Evolutionary conservation across 1,140 invertebrate genomes (phyloP), one percentile per base, ranked within the genome.

Genomic region (Alviniconcha marisindica): DNA sequence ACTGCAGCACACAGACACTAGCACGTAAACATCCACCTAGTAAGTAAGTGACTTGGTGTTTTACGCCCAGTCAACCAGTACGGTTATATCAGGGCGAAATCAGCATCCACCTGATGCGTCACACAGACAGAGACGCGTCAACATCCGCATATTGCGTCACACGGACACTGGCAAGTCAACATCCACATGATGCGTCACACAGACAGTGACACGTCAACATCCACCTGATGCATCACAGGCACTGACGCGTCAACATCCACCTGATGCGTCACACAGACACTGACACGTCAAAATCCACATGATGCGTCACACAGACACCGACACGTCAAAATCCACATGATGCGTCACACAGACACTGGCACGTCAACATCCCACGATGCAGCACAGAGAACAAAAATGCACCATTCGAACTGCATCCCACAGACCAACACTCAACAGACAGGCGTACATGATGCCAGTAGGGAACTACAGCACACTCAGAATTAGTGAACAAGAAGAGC

Each of bases 1-100:
- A 90, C 91, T 92, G 83, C 44, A 88, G 86, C 77, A 44, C 51
- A 63, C 76, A 83, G 31, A 44, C 12, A 15, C 33, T 71, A 18
- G 42, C 5, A 42, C 38, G 14, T 71, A 28, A 78, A 69, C 44
- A 48, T 18, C 5, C 44, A 48, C 44, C 5, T 48, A 48, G 7
- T 10, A 7, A 63, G n/a, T n/a, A n/a, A n/a, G n/a, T n/a, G n/a
- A n/a, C n/a, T n/a, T n/a, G n/a, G n/a, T n/a, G n/a, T n/a, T n/a
- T n/a, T n/a, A n/a, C n/a, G n/a, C n/a, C n/a, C n/a, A n/a, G n/a
- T n/a, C n/a, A n/a, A n/a, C n/a, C n/a, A n/a, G n/a, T n/a, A n/a
- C n/a, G n/a, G n/a, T n/a, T n/a, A n/a, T n/a, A n/a, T n/a, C n/a
- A n/a, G n/a, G n/a, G n/a, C n/a, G n/a, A n/a, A n/a, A n/a, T n/a